Evolutionary conservation across 2,113 vertebrate genomes (phyloP).

Genomic region (Platichthys flesus): DNA sequence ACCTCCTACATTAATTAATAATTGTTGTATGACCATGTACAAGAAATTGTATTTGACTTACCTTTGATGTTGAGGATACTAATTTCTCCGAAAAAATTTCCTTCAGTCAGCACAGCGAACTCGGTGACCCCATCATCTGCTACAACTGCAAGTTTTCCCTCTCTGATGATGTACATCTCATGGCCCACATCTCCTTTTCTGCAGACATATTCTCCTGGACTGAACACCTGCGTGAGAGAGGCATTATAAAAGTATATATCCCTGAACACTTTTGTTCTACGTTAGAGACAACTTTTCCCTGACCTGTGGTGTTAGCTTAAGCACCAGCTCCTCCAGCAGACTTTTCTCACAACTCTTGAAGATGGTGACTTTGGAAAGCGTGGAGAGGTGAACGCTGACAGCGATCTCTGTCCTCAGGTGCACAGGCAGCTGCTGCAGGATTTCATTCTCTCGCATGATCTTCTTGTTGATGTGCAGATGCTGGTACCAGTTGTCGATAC

Average conservation of each 20-base stretch:
- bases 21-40: too few species aligned
- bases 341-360: constrained; percentile 91
- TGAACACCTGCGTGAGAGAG: constrained; percentile 83
- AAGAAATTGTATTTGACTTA: constrained; percentile 36
- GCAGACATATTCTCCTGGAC: constrained; percentile 93
- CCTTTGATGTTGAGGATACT: constrained; percentile 96
- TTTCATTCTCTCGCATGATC: constrained; percentile 87
- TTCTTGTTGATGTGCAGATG: constrained; percentile 91
- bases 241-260: not conserved
- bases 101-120: constrained; percentile 87
- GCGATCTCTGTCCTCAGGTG: constrained; percentile 89
- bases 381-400: constrained; percentile 88
- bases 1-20: not conserved
- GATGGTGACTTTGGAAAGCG: constrained; percentile 90
- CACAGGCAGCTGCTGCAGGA: constrained; percentile 84
- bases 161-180: constrained; percentile 95
- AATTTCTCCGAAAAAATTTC: constrained; percentile 96
- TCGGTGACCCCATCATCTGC: constrained; percentile 89
- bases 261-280: too few species aligned
- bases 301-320: constrained; percentile 89
- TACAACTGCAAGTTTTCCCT: constrained; percentile 91
- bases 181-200: constrained; percentile 91
- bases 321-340: constrained; percentile 90
- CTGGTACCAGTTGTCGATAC: constrained; percentile 89
- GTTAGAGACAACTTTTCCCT: not conserved